Base-by-base conservation (phyloP, 2,113 vertebrate genomes). In the Catagonus wagneri region DNA sequence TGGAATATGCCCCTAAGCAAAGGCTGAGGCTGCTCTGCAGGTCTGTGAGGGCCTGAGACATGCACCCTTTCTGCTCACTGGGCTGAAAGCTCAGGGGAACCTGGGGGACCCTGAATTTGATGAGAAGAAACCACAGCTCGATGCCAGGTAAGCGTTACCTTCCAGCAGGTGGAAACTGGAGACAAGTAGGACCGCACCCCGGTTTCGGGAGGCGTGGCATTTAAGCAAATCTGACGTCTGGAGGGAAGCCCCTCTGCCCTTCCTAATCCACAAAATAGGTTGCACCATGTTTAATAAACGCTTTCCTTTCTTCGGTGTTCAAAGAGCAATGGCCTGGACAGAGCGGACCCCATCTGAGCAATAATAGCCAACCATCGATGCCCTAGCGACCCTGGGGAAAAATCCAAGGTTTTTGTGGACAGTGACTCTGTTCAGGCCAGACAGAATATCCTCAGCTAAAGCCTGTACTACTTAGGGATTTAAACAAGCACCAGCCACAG, bases 401-500 rank as follows among this genome's bases (percentile, higher is more conserved):
- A 85, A 8, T 20, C 39, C 22, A 9, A 1, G 44, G 7, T 6
- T 39, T 39, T 44, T 15, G 32, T 19, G 54, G 22, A 58, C 60
- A 27, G 17, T 17, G 19, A 22, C 34, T 85, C n/a, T 22, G 2
- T 34, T 75, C 63, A 22, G 32, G 44, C 86, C 17, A 3, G 34
- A 39, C 11, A 0, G 32, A 75, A 20, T 6, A 52, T 52, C 7
- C 65, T 80, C 44, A 9, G 32, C 95, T 83, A 29, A 95, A 60
- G 39, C 36, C 68, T 81, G 68, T 3, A 16, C 54, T 61, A 7
- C 15, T 65, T 68, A 29, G 20, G 61, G 61, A 69, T 61, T 90
- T 96, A 71, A 92, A 63, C 60, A 81, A 88, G 90, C 75, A 29
- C 50, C 19, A 20, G 50, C 87, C 93, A n/a, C 44, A 76, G 80